Conservation (phyloP, 2,113 vertebrate genomes). For the Ictidomys tridecemlineatus region DNA sequence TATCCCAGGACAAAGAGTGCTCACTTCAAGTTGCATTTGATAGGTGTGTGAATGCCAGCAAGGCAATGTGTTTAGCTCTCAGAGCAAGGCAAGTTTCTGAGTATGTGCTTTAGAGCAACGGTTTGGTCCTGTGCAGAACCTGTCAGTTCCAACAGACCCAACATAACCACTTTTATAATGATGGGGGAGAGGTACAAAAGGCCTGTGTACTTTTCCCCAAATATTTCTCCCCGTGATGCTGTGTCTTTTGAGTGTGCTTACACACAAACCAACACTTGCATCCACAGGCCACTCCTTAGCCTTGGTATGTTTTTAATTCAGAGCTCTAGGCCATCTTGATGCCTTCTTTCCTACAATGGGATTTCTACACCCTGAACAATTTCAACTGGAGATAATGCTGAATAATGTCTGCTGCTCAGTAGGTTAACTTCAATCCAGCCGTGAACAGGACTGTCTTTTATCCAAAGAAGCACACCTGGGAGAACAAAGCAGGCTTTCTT, state of each 20-base stretch:
- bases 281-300: neutral
- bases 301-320: neutral
- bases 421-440: neutral
- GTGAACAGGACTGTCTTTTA: neutral
- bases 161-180: neutral
- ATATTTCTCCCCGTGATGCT: neutral
- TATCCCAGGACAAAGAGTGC: neutral
- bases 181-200: neutral
- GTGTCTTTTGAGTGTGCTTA: neutral
- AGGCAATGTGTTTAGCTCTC: neutral
- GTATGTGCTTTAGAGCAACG: neutral
- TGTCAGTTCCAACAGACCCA: neutral
- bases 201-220: neutral
- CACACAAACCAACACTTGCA: neutral
- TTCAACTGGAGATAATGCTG: neutral
- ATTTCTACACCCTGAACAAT: neutral
- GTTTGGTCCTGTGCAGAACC: neutral
- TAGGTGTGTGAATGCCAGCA: neutral
- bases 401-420: neutral
- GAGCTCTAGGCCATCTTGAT: neutral
- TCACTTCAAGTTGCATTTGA: neutral
- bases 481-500: conserved; percentile 41
- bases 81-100: neutral
- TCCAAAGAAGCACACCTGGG: neutral
- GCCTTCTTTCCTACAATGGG: neutral